Base-by-base conservation (phyloP, 1,140 invertebrate genomes). In the Ceratina calcarata region DNA sequence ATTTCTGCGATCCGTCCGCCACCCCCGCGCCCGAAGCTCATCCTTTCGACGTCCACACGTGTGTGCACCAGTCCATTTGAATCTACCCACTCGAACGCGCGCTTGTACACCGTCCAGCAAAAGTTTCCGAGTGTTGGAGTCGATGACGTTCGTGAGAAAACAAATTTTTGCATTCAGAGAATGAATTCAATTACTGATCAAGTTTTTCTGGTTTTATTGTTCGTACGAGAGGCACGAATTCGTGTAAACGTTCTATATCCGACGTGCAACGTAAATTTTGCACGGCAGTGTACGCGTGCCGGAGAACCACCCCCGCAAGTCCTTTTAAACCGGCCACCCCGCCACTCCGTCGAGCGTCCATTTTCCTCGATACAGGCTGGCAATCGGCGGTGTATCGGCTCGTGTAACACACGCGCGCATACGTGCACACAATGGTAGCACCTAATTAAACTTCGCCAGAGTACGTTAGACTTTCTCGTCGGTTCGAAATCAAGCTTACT, bases 391-490 rank as follows among this genome's bases (percentile, higher is more conserved):
- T 64, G 66, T 78, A 69, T 78, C 75, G 75, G 78, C 24, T 65
- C 68, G 45, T 49, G 57, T 57, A 16, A 55, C 49, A 27, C 32
- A 10, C 15, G 22, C 13, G 20, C n/a, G 20, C 8, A 65, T 18
- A 37, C 78, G 80, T 68, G 74, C 37, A 66, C 66, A 67, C 66
- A 61, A 22, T 75, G 80, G 61, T 71, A 55, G 15, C 55, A 89
- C 82, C 85, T 90, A 89, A 90, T 90, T 90, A 89, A 90, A 90
- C 83, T 89, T 86, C 60, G 81, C 69, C 70, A 77, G 81, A 80
- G 78, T 57, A 78, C 79, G 77, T 82, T 86, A 75, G 82, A 85
- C 80, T 85, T 77, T 65, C 67, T 57, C 79, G 51, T 72, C 57
- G 53, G 62, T 53, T 62, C 66, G 60, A n/a, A 45, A 45, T 20